Evolutionary conservation across 2,113 vertebrate genomes (phyloP), one percentile per base, ranked within the genome.

Genomic region (Cyanoramphus novaezelandiae): DNA sequence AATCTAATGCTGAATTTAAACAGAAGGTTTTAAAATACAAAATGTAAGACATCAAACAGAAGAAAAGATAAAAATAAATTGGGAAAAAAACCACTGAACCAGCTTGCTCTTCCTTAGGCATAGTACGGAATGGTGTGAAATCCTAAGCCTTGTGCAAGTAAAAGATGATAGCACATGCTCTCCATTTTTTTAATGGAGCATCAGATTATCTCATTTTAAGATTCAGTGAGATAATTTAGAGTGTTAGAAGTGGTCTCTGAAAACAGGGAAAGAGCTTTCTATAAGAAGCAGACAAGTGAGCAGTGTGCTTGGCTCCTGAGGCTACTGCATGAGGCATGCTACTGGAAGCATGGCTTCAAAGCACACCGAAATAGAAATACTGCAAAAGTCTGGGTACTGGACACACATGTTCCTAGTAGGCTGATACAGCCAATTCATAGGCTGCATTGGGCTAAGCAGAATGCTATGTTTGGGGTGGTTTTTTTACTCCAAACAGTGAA

Each of bases 391-490:
- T 23, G 50, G 23, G 17, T 11, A 35, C 4, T 75, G 14, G 21
- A 24, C 5, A n/a, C 18, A 16, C 3, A 10, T 13, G 7, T 19
- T 91, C 46, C 13, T 50, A 21, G n/a, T 3, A 75, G 13, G 14
- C 29, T 65, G 46, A 47, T 47, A 24, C 4, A 82, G 6, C 6
- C 43, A 25, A 3, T 64, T 29, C 41, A 33, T 15, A 35, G 4
- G 7, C 37, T 37, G 4, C 13, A 15, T 53, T 31, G 37, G 44
- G 28, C n/a, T 19, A 49, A 39, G 28, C 5, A 78, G 13, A 70
- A 43, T 33, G 9, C 7, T 52, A 6, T 4, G 4, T 59, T 82
- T 70, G 0, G 0, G 8, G 3, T 5, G 8, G 2, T 0, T 2
- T 15, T 62, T 28, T 27, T 41, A 13, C 10, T 5, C 11, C 13